phyloP scores from a whole-genome alignment of 2,113 vertebrate species.

The Antennarius striatus region DNA sequence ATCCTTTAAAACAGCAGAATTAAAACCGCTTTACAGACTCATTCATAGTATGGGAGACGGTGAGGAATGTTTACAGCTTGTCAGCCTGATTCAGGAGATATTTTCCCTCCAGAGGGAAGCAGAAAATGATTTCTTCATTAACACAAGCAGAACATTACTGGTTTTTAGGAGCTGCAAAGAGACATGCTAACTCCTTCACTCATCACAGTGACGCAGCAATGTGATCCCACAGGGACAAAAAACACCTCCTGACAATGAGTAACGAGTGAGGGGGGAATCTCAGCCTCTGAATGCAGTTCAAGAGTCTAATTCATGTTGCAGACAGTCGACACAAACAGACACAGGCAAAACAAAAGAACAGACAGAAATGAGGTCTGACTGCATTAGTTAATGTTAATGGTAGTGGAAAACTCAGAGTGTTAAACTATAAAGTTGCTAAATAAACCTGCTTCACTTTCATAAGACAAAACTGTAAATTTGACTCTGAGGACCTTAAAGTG shows the following conservation, averaged over 20 bases:
- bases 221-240: not conserved
- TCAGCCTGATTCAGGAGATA: constrained; percentile 35
- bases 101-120: constrained; percentile 42
- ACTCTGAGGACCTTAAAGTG: too few relatives aligned
- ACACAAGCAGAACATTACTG: constrained; percentile 57
- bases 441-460: too few relatives aligned
- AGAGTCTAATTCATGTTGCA: not conserved
- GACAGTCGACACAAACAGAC: not conserved
- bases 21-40: constrained; percentile 68
- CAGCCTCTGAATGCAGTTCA: not conserved
- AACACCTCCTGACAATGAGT: not conserved
- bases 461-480: too few relatives aligned
- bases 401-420: not conserved
- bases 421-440: not conserved
- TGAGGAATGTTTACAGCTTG: constrained; percentile 54
- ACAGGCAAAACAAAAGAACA: not conserved
- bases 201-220: too few relatives aligned
- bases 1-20: constrained; percentile 61
- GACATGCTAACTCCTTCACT: constrained; percentile 13
- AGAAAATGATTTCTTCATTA: constrained; percentile 59
- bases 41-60: constrained; percentile 49
- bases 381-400: too few relatives aligned
- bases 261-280: not conserved
- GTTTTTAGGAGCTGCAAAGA: constrained; percentile 28
- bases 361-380: not conserved